Evolutionary conservation across 2,797 vertebrate species (phyloP).

Genomic region (Phaenicophaeus curvirostris): DNA sequence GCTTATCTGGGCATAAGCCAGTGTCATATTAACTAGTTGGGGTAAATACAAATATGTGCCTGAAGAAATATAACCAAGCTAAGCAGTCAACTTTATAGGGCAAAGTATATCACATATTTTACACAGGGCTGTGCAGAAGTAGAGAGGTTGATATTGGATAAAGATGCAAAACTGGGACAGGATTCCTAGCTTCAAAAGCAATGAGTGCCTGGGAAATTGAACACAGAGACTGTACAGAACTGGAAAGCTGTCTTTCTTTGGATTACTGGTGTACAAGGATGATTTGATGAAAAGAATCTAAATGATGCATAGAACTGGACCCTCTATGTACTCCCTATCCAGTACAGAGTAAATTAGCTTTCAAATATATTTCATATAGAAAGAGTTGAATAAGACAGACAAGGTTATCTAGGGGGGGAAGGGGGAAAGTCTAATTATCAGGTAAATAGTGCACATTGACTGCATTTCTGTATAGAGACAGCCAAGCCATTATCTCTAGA

Average conservation of each 20-base stretch:
- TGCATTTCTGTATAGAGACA: background rate
- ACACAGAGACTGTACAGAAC: background rate
- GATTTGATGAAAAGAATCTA: constrained; percentile 40
- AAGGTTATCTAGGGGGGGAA: constrained; percentile 8
- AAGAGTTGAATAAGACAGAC: background rate
- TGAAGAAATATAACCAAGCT: background rate
- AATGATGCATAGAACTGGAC: background rate
- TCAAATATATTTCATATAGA: background rate
- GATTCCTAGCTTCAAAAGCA: constrained; percentile 3
- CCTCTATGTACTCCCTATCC: background rate
- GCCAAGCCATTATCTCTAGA: accelerated
- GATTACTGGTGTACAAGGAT: constrained; percentile 21
- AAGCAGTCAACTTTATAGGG: constrained; percentile 1
- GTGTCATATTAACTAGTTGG: background rate
- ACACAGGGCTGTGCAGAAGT: background rate
- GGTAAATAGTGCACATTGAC: constrained; percentile 2
- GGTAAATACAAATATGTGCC: background rate
- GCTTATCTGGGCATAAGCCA: background rate
- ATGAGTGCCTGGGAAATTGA: background rate
- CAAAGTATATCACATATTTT: background rate
- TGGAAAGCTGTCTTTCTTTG: constrained; percentile 16
- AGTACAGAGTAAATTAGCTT: constrained; percentile 43
- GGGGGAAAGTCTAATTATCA: background rate
- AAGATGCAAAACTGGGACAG: background rate
- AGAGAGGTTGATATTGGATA: background rate